phyloP scores from a whole-genome alignment of 2,113 vertebrate species.

The Microtus montanus region DNA sequence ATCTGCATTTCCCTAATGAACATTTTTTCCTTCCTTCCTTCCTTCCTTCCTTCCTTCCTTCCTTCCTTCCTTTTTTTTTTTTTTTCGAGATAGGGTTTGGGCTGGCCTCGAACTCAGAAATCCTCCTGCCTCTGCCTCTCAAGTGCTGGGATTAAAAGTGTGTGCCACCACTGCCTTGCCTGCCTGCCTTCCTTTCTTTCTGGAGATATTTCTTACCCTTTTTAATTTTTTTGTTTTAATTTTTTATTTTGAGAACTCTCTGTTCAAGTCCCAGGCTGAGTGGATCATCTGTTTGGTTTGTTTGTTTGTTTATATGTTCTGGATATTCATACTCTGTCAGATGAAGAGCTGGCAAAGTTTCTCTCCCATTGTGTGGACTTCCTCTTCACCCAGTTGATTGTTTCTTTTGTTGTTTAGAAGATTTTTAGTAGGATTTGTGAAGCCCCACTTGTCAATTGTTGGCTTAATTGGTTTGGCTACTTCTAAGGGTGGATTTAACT shows the following conservation, averaged over 20 bases:
- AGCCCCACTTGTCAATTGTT: not conserved
- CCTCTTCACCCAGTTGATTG: not conserved
- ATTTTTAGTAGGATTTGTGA: not conserved
- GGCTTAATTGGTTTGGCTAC: conserved; percentile 67
- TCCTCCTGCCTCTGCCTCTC: too few species aligned
- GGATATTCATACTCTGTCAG: not conserved
- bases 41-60: too few species aligned
- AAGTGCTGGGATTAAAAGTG: too few species aligned
- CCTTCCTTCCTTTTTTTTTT: too few species aligned
- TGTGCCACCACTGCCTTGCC: too few species aligned
- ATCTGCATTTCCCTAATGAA: not conserved
- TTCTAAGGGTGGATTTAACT: conserved; percentile 68
- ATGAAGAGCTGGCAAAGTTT: not conserved
- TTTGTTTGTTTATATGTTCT: not conserved
- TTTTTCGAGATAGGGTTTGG: too few species aligned
- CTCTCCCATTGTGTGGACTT: not conserved
- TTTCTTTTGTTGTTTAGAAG: not conserved
- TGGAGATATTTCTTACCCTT: not conserved
- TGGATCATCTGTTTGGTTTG: not conserved
- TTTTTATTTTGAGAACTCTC: not conserved
- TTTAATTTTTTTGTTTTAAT: not conserved
- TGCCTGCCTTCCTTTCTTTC: not conserved
- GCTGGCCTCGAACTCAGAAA: too few species aligned
- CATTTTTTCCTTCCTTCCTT: not conserved
- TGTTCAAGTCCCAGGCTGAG: not conserved